Conservation (phyloP, 2,888 invertebrate genomes). For the Cheilosia urbana region DNA sequence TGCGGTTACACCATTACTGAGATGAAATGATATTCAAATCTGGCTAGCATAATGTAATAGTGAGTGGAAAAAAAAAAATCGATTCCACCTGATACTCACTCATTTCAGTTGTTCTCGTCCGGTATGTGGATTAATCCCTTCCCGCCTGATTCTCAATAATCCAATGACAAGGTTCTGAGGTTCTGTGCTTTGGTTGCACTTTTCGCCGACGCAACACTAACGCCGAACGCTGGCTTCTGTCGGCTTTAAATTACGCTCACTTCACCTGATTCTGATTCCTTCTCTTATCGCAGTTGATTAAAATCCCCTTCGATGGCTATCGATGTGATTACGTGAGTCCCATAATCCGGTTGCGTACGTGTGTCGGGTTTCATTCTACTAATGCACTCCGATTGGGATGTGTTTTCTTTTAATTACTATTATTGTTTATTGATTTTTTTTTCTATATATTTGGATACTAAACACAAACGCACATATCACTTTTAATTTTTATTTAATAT, state of each 20-base stretch:
- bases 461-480: conserved; percentile 5
- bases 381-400: conserved; percentile 31
- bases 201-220: conserved; percentile 1
- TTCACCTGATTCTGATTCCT: conserved; percentile 22
- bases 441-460: conserved; percentile 8
- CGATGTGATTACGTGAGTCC: conserved; percentile 70
- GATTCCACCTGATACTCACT: conserved; percentile 66
- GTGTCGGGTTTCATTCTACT: conserved; percentile 65
- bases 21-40: conserved; percentile 51
- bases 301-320: conserved; percentile 67
- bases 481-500: neutral
- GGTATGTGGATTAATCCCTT: conserved; percentile 46
- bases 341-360: conserved; percentile 60
- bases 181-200: conserved; percentile 26
- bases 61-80: conserved; percentile 34
- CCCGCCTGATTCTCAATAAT: conserved; percentile 57
- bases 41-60: conserved; percentile 25
- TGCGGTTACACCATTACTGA: conserved; percentile 53
- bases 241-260: conserved; percentile 24
- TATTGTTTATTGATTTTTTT: conserved; percentile 1
- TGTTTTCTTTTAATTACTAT: conserved; percentile 12
- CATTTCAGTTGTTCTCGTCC: conserved; percentile 52
- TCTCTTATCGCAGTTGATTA: conserved; percentile 60
- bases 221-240: neutral
- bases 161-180: conserved; percentile 70